phyloP scores from a whole-genome alignment of 2,888 invertebrate species.

The Archips crataeganus region DNA sequence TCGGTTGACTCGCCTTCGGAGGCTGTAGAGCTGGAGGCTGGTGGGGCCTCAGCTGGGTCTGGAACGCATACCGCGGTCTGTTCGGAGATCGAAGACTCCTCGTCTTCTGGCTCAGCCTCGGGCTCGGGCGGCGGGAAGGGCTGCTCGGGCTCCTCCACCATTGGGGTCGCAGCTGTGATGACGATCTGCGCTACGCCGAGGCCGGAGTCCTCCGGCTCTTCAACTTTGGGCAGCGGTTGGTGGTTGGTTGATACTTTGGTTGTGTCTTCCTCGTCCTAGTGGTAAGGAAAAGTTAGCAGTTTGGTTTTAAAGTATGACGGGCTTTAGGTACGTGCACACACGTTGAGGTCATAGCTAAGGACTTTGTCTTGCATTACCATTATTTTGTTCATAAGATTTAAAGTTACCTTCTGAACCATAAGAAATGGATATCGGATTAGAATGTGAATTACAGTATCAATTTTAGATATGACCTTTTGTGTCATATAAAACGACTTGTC shows the following conservation, averaged over 20 bases:
- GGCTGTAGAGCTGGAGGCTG: constrained; percentile 88
- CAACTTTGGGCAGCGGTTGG: constrained; percentile 61
- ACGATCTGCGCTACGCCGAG: constrained; percentile 95
- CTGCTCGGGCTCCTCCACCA: constrained; percentile 94
- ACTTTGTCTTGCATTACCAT: neutral
- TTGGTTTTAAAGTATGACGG: neutral
- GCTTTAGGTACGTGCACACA: constrained; percentile 23
- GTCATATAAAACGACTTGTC: neutral
- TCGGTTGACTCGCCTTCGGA: constrained; percentile 88
- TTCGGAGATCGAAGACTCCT: constrained; percentile 79
- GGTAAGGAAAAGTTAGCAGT: constrained; percentile 42
- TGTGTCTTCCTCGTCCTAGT: constrained; percentile 52
- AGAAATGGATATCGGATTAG: neutral
- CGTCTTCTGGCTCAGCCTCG: constrained; percentile 67
- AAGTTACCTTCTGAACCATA: neutral
- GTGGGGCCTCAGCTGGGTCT: constrained; percentile 82
- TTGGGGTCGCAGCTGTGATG: constrained; percentile 97
- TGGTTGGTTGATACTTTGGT: constrained; percentile 9
- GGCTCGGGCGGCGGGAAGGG: constrained; percentile 88
- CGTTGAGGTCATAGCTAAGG: constrained; percentile 17
- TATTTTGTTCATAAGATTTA: neutral
- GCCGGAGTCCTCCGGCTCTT: constrained; percentile 85
- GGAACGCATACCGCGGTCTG: constrained; percentile 79
- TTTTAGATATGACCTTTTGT: neutral
- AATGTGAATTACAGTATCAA: no score